Base-by-base conservation (phyloP, 2,888 invertebrate genomes). In the Orthosia gothica region DNA sequence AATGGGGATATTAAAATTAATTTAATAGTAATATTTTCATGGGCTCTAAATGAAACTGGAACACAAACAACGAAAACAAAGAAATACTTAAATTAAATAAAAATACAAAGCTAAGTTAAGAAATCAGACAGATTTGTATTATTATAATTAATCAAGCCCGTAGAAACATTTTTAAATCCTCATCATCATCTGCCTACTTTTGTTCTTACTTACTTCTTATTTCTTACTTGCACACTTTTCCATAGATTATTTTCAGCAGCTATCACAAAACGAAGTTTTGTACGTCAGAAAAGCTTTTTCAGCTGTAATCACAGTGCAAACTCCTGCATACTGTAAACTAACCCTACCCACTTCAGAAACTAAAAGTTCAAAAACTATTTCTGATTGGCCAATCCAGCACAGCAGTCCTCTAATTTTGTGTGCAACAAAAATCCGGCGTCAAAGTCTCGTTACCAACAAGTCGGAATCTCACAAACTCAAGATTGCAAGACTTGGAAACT, bases 401-500 rank as follows among this genome's bases (percentile, higher is more conserved):
- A 67, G 16, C 59, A 45, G 55, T 50, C 58, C 58, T 55, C 4
- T 66, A 59, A 77, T 72, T 70, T 54, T 23, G 57, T 57, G 66
- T 59, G 47, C 61, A 75, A 66, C 64, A 77, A 76, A 70, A 78
- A 57, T 64, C 47, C 26, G 15, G 11, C 45, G 70, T 77, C 59
- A 65, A 84, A 77, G 58, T 71, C 82, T 79, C 87, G 74, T 82
- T 85, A 78, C 75, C n/a, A 32, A 75, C 74, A 74, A 82, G 63
- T 68, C 61, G 72, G 59, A 76, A 79, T 74, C 70, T 74, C 47
- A 71, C 74, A 72, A 86, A 85, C 81, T 82, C 77, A 54, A 79
- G 73, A 87, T 82, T 83, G 83, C 83, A 80, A 80, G 75, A 74
- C 74, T n/a, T 77, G 79, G 64, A 78, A 87, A 84, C 58, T 86